A percentile compares a stretch with the other conserved stretches of the same genome.
These are phyloP conservation scores for Meghimatium bilineatum DNA, from an alignment of 2,888 invertebrate species.

Conservation along the genomic window DNA sequence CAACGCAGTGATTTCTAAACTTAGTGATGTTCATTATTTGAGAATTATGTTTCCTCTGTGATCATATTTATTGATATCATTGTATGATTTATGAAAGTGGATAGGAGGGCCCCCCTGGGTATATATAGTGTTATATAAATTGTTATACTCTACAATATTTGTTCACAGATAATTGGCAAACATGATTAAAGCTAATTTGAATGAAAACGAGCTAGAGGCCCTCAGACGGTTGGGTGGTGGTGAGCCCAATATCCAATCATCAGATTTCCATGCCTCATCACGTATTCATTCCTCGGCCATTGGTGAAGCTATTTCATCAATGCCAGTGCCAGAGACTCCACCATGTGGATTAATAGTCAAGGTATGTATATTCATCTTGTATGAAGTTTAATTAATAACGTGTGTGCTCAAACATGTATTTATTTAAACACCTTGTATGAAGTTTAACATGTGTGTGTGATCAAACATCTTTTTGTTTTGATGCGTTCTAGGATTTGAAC, in stretches of 20 bases:
- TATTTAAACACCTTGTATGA: too few relatives aligned
- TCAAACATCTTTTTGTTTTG: too few relatives aligned
- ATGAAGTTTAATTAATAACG: too few relatives aligned
- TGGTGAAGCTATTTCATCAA: slow-evolving; percentile 56
- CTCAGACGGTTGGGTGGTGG: slow-evolving; percentile 51
- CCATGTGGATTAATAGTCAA: slow-evolving; percentile 71
- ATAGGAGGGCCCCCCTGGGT: too few relatives aligned
- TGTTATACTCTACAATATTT: neutral
- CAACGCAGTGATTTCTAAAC: too few relatives aligned
- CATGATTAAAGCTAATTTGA: slow-evolving; percentile 68
- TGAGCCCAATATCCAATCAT: slow-evolving; percentile 41
- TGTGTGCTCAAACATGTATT: too few relatives aligned
- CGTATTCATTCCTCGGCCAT: slow-evolving; percentile 32
- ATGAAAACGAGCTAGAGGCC: slow-evolving; percentile 61
- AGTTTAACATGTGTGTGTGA: too few relatives aligned
- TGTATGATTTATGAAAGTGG: neutral
- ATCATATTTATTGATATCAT: neutral
- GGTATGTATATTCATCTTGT: slow-evolving; percentile 62
- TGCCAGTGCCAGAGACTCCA: slow-evolving; percentile 70
- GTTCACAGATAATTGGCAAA: slow-evolving; percentile 38
- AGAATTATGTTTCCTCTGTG: too few relatives aligned
- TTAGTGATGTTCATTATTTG: too few relatives aligned
- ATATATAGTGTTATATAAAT: too few relatives aligned
- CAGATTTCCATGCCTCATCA: slow-evolving; percentile 28
- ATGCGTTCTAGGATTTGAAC: too few relatives aligned